Conservation (phyloP, 2,113 vertebrate species). For the Oryzias curvinotus region DNA sequence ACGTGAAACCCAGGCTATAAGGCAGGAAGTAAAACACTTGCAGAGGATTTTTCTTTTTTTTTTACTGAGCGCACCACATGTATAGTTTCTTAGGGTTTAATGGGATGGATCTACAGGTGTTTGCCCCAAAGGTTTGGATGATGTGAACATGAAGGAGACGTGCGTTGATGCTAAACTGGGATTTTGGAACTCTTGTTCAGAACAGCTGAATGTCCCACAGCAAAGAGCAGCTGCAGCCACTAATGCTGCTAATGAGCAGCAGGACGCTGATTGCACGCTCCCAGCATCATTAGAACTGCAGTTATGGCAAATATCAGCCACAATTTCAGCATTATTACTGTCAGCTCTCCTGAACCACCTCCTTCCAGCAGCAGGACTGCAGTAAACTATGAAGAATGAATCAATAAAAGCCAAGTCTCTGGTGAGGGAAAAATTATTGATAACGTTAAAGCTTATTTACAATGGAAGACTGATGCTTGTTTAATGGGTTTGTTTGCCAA, state of each 20-base stretch:
- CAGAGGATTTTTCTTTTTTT: not conserved
- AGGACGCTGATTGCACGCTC: not conserved
- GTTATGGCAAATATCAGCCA: not conserved
- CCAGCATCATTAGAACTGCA: slow-evolving; percentile 3
- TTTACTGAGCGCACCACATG: not conserved
- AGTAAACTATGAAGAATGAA: not conserved
- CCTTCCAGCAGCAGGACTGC: not conserved
- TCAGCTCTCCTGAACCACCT: not conserved
- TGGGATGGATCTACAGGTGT: not conserved
- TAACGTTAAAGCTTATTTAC: no score
- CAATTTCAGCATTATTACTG: not conserved
- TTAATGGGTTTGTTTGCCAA: no score
- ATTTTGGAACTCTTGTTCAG: not conserved
- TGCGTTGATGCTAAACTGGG: not conserved
- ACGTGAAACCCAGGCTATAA: not conserved
- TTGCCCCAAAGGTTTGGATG: not conserved
- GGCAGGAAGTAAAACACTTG: not conserved
- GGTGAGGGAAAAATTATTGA: no score
- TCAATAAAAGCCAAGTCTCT: no score
- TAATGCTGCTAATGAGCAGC: not conserved
- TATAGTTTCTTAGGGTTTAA: not conserved
- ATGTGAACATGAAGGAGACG: not conserved
- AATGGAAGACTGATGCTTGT: no score
- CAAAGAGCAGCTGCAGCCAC: slow-evolving; percentile 3
- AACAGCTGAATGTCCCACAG: not conserved